Percentiles rank a stretch among this genome's conserved stretches.
Conservation (phyloP, 2,888 invertebrate species). For the Agrochola litura region DNA sequence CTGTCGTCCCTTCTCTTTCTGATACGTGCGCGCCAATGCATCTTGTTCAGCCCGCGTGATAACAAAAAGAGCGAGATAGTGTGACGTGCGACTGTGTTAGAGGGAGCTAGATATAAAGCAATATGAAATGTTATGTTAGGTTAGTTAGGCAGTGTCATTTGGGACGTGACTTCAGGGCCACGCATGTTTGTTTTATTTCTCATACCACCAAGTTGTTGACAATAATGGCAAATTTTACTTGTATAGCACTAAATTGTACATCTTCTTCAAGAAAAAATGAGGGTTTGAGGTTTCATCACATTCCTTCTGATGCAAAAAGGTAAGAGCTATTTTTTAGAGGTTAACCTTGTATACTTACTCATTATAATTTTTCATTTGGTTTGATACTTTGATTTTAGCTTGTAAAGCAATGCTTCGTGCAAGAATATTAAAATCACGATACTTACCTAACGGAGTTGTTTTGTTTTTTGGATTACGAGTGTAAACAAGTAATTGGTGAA, state of each 20-base stretch:
- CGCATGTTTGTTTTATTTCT: slow-evolving; percentile 6
- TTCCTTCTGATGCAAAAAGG: slow-evolving; percentile 22
- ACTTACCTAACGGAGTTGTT: too few relatives aligned
- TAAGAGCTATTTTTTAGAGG: not conserved
- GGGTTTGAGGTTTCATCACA: slow-evolving; percentile 20
- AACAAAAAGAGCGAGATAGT: slow-evolving; percentile 8
- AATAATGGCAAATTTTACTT: slow-evolving; percentile 19
- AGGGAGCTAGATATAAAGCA: slow-evolving; percentile 10
- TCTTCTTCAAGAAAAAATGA: slow-evolving; percentile 5
- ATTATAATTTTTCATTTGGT: not conserved
- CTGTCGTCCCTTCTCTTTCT: slow-evolving; percentile 8
- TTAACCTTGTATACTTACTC: not conserved
- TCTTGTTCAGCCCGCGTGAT: not conserved
- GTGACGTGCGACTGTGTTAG: not conserved
- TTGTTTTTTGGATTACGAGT: not conserved
- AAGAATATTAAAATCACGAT: not conserved
- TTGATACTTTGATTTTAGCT: not conserved
- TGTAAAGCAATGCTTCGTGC: not conserved
- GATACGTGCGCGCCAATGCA: not conserved
- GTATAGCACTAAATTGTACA: slow-evolving; percentile 7
- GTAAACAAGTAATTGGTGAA: too few relatives aligned
- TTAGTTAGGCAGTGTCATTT: slow-evolving; percentile 11
- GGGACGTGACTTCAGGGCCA: slow-evolving; percentile 16
- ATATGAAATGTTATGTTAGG: not conserved
- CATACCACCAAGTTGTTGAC: not conserved